These are phyloP conservation scores for Altica lythri DNA, from an alignment of 2,888 invertebrate species.

Conservation along the genomic window DNA sequence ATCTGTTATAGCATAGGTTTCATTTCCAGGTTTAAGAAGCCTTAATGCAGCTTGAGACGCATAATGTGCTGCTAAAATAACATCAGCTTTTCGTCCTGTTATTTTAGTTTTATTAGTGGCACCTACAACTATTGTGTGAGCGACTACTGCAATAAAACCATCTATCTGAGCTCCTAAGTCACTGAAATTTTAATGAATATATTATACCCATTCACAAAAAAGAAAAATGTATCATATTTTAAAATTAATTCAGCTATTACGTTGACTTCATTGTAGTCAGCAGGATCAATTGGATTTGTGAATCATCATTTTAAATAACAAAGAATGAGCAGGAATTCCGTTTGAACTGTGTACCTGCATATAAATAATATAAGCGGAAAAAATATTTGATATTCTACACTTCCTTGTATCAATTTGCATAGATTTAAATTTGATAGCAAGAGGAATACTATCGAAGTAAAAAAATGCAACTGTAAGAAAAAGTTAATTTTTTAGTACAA, in stretches of 20 bases:
- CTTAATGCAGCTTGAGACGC: slow-evolving; percentile 95
- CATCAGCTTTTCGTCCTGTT: slow-evolving; percentile 83
- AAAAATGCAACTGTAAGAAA: too few relatives aligned
- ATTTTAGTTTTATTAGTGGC: slow-evolving; percentile 74
- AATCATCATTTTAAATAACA: slow-evolving; percentile 7
- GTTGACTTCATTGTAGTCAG: slow-evolving; percentile 1
- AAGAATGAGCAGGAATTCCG: too few relatives aligned
- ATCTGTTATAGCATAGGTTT: slow-evolving; percentile 89
- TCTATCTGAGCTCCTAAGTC: slow-evolving; percentile 98
- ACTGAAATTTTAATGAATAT: slow-evolving; percentile 59
- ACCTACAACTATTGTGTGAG: slow-evolving; percentile 92
- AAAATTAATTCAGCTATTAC: slow-evolving; percentile 9
- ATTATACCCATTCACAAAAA: background rate
- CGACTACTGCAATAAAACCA: slow-evolving; percentile 97
- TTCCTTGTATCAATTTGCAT: too few relatives aligned
- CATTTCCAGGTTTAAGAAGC: slow-evolving; percentile 85
- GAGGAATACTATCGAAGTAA: too few relatives aligned
- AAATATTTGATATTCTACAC: too few relatives aligned
- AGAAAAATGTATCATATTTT: background rate
- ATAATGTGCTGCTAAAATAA: slow-evolving; percentile 90
- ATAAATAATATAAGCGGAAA: too few relatives aligned
- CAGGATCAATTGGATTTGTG: slow-evolving; percentile 19
- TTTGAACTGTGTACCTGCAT: too few relatives aligned
- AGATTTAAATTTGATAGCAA: too few relatives aligned
- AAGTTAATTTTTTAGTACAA: too few relatives aligned